These are phyloP conservation scores for Cyrtonyx montezumae DNA, from an alignment of 2,113 vertebrate genomes.

Conservation along the genomic window DNA sequence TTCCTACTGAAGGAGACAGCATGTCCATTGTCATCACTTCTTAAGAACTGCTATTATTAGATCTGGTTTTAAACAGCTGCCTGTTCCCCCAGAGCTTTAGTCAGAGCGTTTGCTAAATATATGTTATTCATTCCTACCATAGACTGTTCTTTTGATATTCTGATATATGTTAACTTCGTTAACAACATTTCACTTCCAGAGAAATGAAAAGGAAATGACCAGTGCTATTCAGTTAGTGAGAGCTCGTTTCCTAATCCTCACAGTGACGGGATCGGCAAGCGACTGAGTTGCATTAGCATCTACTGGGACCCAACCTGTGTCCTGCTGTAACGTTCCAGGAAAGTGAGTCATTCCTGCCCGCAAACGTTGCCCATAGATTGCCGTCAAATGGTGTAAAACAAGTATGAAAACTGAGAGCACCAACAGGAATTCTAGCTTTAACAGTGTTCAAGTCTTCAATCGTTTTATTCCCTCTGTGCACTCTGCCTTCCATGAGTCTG, in stretches of 20 bases:
- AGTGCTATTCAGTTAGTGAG: neutral
- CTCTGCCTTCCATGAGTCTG: neutral
- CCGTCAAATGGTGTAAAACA: neutral
- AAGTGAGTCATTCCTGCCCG: neutral
- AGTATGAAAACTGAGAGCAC: neutral
- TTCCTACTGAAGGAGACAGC: neutral
- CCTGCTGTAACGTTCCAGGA: neutral
- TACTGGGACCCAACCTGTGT: neutral
- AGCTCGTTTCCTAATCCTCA: neutral
- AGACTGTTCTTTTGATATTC: neutral
- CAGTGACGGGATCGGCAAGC: neutral
- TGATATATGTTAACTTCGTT: neutral
- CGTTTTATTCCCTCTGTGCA: neutral
- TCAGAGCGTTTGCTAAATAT: neutral
- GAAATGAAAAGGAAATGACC: neutral
- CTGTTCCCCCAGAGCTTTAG: neutral
- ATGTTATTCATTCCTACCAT: neutral
- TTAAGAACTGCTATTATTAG: neutral
- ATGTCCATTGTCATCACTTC: neutral
- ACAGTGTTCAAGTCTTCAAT: neutral
- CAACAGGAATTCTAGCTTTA: neutral
- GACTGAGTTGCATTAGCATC: neutral
- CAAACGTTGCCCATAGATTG: neutral
- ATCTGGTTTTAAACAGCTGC: neutral
- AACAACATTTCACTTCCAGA: neutral